A percentile compares a stretch with the other conserved stretches of the same genome.
Evolutionary conservation across 2,888 invertebrate genomes (phyloP).

Genomic region (Cremastinae sp.): DNA sequence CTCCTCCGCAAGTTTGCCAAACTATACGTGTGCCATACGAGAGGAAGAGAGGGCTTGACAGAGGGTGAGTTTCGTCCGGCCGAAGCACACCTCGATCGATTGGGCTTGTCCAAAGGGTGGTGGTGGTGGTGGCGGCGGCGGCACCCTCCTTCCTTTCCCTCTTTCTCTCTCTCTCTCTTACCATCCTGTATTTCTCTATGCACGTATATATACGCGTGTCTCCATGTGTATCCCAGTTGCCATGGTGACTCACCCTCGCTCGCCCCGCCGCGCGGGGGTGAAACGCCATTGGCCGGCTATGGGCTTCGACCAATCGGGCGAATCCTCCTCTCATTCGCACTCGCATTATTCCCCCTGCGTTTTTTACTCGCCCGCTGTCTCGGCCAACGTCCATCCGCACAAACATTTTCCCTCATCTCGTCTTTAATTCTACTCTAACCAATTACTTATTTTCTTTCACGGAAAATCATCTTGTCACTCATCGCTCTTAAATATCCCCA

Average conservation of each 20-base stretch:
- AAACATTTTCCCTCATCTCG: constrained; percentile 13
- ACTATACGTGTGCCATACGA: constrained; percentile 52
- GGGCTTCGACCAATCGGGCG: constrained; percentile 70
- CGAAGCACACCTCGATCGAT: constrained; percentile 81
- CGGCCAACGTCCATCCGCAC: constrained; percentile 54
- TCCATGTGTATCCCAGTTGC: constrained; percentile 74
- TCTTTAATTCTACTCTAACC: background rate
- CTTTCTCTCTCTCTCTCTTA: constrained; percentile 31
- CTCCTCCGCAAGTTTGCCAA: constrained; percentile 43
- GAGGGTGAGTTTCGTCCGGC: constrained; percentile 80
- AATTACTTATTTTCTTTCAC: constrained; percentile 13
- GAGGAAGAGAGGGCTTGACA: constrained; percentile 68
- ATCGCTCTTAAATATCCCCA: too few relatives aligned
- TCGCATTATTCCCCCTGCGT: too few relatives aligned
- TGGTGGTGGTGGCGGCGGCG: constrained; percentile 69
- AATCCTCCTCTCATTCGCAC: constrained; percentile 45
- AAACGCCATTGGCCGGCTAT: constrained; percentile 80
- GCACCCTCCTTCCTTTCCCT: constrained; percentile 40
- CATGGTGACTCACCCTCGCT: constrained; percentile 77
- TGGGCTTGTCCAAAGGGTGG: constrained; percentile 79
- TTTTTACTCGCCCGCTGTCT: constrained; percentile 8
- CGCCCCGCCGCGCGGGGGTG: constrained; percentile 74
- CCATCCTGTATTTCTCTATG: constrained; percentile 63
- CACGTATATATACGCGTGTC: constrained; percentile 70
- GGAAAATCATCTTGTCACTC: too few relatives aligned